These are phyloP conservation scores for Sinopyrophorus schimmeli DNA, from an alignment of 2,888 invertebrate species.

Conservation along the genomic window DNA sequence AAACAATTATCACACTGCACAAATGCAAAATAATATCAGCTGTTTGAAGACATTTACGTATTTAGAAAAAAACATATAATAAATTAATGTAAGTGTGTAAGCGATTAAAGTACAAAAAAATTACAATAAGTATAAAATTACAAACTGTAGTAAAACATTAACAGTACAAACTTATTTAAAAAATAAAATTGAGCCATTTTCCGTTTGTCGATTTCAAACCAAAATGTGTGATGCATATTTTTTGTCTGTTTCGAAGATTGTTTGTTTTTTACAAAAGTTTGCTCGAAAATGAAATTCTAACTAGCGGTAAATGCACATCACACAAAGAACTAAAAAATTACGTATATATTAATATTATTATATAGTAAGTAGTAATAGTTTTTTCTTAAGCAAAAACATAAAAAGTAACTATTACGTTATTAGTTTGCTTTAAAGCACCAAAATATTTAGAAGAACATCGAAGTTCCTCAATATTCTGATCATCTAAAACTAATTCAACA, in stretches of 20 bases:
- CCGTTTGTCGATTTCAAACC: slow-evolving; percentile 8
- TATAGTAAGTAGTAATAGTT: slow-evolving; percentile 23
- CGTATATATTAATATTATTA: slow-evolving; percentile 12
- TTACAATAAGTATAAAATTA: slow-evolving; percentile 27
- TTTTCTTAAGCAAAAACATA: slow-evolving; percentile 22
- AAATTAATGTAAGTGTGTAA: slow-evolving; percentile 20
- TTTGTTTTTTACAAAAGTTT: slow-evolving; percentile 1
- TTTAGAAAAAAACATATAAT: slow-evolving; percentile 23
- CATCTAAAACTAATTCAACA: slow-evolving; percentile 24
- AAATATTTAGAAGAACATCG: slow-evolving; percentile 12
- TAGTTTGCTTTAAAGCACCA: slow-evolving; percentile 22
- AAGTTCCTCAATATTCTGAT: slow-evolving; percentile 13
- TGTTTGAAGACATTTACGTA: slow-evolving; percentile 9
- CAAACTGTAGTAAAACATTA: slow-evolving; percentile 29
- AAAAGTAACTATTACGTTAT: slow-evolving; percentile 14
- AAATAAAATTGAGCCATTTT: slow-evolving; percentile 22
- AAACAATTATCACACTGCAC: slow-evolving; percentile 7
- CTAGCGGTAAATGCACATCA: slow-evolving; percentile 7
- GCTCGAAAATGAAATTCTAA: background rate
- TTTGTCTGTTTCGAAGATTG: slow-evolving; percentile 4
- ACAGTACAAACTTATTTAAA: slow-evolving; percentile 18
- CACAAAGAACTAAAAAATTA: slow-evolving; percentile 19
- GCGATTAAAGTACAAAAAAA: slow-evolving; percentile 20
- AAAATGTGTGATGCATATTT: slow-evolving; percentile 7
- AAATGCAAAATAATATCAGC: slow-evolving; percentile 25